Evolutionary conservation across 2,888 invertebrate genomes (phyloP), one percentile per base, ranked within the genome.

Genomic region (Germaria angustata): DNA sequence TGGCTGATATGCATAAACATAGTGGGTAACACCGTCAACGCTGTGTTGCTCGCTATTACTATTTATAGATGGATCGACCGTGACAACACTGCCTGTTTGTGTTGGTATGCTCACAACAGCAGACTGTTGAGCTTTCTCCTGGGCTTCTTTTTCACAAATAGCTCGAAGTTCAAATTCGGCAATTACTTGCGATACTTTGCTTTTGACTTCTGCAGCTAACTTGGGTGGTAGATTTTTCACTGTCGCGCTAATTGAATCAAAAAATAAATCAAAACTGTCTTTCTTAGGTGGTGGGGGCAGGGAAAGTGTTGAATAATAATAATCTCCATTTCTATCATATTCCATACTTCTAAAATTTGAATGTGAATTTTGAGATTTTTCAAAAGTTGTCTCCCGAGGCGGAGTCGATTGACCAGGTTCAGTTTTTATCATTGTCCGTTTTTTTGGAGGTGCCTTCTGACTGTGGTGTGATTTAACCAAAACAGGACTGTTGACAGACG

Each of bases 231-330:
- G 71, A 4, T 82, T 84, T 71, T 88, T 88, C 32, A 88, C 87
- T 55, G 86, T 89, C 8, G 87, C 85, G 73, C 88, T 88, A 5
- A 88, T 87, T 22, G 89, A 89, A 36, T 88, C 89, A 13, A 88
- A 88, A 51, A 88, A 88, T 63, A 88, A 84, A 51, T 88, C 88
- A 20, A 80, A 75, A 55, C 49, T 75, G 9, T 80, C 80, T 34
- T 59, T 71, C 22, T 78, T 44, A 75, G 57, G 5, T 65, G 49
- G 4, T 84, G 65, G 41, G 2, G 44, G 84, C 0, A 46, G 4
- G 84, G 65, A 44, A 7, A 36, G 84, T 0, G 39, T 5, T 15
- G 66, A 66, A 36, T 85, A 72, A 22, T 85, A 86, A 63, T 85
- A 88, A 4, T 84, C 81, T 0, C 63, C 84, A 13, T 88, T 57